A percentile compares a stretch with the other conserved stretches of the same genome.
Conservation (phyloP, 2,797 vertebrate species). For the Ispidina lecontei region DNA sequence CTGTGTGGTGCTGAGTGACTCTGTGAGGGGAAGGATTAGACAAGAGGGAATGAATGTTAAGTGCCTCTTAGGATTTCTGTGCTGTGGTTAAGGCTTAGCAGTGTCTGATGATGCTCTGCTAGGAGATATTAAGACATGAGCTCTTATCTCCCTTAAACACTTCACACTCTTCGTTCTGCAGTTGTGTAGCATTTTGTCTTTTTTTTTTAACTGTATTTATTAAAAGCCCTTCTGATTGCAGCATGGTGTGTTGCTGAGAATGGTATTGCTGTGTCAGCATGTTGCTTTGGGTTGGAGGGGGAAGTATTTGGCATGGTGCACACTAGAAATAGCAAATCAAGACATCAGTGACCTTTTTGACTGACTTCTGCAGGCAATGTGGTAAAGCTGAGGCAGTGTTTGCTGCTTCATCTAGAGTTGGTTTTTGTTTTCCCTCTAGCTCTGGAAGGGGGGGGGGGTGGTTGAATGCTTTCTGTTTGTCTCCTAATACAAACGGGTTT, state of each 20-base stretch:
- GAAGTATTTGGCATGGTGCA: neutral
- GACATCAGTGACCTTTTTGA: neutral
- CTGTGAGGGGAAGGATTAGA: neutral
- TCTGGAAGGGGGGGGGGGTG: neutral
- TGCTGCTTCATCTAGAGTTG: neutral
- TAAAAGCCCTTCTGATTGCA: neutral
- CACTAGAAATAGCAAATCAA: neutral
- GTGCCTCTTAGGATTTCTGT: neutral
- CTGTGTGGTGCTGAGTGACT: neutral
- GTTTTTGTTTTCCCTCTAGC: neutral
- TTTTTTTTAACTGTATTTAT: neutral
- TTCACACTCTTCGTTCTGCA: neutral
- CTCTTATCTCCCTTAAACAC: neutral
- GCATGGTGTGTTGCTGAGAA: neutral
- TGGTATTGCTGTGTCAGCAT: neutral
- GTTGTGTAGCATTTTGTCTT: neutral
- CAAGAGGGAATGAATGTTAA: neutral
- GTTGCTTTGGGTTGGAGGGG: neutral
- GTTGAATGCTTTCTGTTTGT: neutral
- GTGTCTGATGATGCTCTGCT: neutral
- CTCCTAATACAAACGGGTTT: neutral
- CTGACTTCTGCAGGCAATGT: neutral
- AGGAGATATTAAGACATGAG: neutral
- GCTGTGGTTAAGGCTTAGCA: neutral
- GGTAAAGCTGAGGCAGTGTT: neutral